Percentiles rank a stretch among this genome's conserved stretches.
Conservation (phyloP, 2,888 invertebrate species). For the Actias luna region DNA sequence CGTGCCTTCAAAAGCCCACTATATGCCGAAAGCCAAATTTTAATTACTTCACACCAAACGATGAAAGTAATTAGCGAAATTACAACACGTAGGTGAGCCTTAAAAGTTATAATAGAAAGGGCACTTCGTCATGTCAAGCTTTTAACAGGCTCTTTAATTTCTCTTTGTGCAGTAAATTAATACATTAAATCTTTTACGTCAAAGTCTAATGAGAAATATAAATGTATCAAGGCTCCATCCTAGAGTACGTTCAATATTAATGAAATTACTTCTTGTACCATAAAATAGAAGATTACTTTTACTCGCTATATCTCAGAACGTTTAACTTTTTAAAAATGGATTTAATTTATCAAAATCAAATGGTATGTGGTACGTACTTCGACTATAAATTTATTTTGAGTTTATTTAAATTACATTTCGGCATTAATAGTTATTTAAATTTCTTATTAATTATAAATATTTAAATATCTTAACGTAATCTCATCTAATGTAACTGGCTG, state of each 20-base stretch:
- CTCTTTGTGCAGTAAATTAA: slow-evolving; percentile 78
- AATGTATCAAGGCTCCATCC: slow-evolving; percentile 48
- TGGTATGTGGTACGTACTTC: too few relatives aligned
- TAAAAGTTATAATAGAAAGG: slow-evolving; percentile 75
- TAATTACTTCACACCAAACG: slow-evolving; percentile 52
- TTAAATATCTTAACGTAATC: too few relatives aligned
- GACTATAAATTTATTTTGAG: too few relatives aligned
- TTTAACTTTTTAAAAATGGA: too few relatives aligned
- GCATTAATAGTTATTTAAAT: too few relatives aligned
- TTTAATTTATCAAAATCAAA: too few relatives aligned
- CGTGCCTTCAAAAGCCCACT: slow-evolving; percentile 32
- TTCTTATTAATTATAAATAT: too few relatives aligned
- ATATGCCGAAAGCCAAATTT: slow-evolving; percentile 35
- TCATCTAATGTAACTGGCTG: too few relatives aligned
- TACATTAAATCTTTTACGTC: slow-evolving; percentile 76
- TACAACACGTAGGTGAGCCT: slow-evolving; percentile 67
- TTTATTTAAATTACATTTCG: too few relatives aligned
- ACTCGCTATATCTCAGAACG: too few relatives aligned
- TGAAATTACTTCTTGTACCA: slow-evolving; percentile 40
- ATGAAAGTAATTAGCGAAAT: slow-evolving; percentile 69
- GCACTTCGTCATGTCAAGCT: slow-evolving; percentile 78
- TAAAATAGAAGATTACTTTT: neutral
- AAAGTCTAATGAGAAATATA: slow-evolving; percentile 59
- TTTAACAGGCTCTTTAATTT: slow-evolving; percentile 77
- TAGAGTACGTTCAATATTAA: slow-evolving; percentile 26